phyloP scores from a whole-genome alignment of 2,888 invertebrate species.

The Pachliopta kotzebuea region DNA sequence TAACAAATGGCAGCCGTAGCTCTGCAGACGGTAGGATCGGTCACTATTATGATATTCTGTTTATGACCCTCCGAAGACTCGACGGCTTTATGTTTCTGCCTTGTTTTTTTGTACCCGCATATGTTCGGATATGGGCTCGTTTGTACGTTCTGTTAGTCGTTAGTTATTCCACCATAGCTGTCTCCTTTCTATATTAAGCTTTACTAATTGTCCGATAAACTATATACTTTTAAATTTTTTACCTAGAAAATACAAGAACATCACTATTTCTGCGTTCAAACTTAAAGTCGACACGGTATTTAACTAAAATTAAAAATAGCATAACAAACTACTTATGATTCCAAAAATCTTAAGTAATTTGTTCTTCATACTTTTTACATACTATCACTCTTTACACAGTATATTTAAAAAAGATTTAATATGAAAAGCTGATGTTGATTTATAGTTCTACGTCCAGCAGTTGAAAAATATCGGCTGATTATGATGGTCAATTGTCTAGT shows the following conservation, averaged over 20 bases:
- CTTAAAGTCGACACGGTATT: no score
- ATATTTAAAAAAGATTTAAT: no score
- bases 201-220: not conserved
- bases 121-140: conserved; percentile 42
- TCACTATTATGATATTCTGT: conserved; percentile 59
- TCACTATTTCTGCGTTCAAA: no score
- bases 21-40: conserved; percentile 44
- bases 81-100: conserved; percentile 42
- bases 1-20: conserved; percentile 15
- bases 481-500: not conserved
- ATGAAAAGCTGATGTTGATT: no score
- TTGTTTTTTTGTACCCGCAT: conserved; percentile 64
- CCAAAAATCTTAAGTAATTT: no score
- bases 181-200: conserved; percentile 3
- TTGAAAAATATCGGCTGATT: not conserved
- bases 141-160: conserved; percentile 29
- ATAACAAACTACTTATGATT: no score
- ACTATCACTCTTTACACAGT: no score
- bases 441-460: no score
- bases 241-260: no score
- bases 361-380: no score
- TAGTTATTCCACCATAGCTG: conserved; percentile 12
- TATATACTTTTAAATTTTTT: not conserved
- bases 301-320: no score
- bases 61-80: conserved; percentile 48